These are phyloP conservation scores for Characodon lateralis DNA, from an alignment of 2,797 vertebrate genomes.

Conservation along the genomic window DNA sequence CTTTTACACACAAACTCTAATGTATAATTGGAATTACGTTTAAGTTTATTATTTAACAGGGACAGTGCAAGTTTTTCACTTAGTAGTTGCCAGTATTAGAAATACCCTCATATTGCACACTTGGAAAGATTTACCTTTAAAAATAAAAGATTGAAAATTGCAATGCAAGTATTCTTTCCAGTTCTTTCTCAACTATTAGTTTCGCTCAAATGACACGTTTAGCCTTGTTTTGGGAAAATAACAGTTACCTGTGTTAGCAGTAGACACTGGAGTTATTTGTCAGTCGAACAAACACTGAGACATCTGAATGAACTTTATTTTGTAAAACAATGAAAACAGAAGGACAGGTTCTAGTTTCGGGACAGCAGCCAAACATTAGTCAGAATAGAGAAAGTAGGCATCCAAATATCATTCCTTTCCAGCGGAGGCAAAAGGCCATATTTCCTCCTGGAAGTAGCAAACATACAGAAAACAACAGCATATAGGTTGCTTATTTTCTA, in stretches of 20 bases:
- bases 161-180: too few species aligned
- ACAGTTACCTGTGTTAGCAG: too few species aligned
- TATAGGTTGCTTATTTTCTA: background rate
- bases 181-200: too few species aligned
- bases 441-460: background rate
- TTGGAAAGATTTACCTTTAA: background rate
- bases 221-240: too few species aligned
- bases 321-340: conserved; percentile 22
- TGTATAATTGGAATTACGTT: too few species aligned
- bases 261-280: background rate
- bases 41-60: background rate
- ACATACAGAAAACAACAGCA: conserved; percentile 2
- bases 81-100: background rate
- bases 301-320: conserved; percentile 56
- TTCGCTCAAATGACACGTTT: too few species aligned
- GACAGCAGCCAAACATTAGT: conserved; percentile 37
- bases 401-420: conserved; percentile 12
- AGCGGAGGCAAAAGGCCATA: conserved; percentile 10
- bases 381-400: conserved; percentile 16
- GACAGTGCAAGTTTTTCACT: background rate
- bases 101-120: background rate
- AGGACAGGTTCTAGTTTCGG: conserved; percentile 31
- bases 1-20: background rate
- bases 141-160: background rate
- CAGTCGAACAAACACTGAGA: background rate